Evolutionary conservation across 2,888 invertebrate genomes (phyloP), one percentile per base, ranked within the genome.

Genomic region (Drosophila borborema): DNA sequence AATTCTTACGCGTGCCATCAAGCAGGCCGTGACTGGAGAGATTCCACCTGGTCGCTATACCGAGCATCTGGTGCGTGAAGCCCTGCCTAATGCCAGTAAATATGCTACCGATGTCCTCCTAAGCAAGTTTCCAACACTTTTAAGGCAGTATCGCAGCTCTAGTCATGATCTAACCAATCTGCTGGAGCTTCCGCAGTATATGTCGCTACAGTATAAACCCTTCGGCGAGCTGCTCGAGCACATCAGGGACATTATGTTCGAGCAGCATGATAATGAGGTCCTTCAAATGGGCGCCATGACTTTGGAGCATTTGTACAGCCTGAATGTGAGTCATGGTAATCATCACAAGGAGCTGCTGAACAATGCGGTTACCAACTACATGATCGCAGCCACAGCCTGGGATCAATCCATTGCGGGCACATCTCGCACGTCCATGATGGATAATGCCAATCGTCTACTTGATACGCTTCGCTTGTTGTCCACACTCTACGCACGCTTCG

Each of bases 41-140:
- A 65, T 88, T 16, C 85, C 85, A 0, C 60, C 60, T 1, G 85
- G 85, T 2, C 80, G 85, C 9, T 86, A 83, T 14, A 76, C 75
- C 10, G 53, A 76, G 14, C 34, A 75, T 34, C 40, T 77, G n/a
- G n/a, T 16, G n/a, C 67, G 68, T 10, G 20, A 48, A 0, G 55
- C 77, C 2, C 45, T 14, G 0, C 7, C 36, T 1, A 51, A 38
- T 5, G 71, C 70, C 31, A 46, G 43, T 0, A 7, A 64, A 4
- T 8, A 14, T 12, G 75, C 68, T 9, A 80, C 74, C 1, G 12
- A 3, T 0, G 16, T 48, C 1, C 36, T 88, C 2, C 48, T 69
- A 5, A 58, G 66, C 0, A 12, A 55, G 0, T 7, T 83, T 36
- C 14, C 48, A 1, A 0, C 5, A 8, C 62, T 86, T 0, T 36